A percentile compares a stretch with the other conserved stretches of the same genome.
phyloP scores from a whole-genome alignment of 2,113 vertebrate genomes.

The Ophiodon elongatus region DNA sequence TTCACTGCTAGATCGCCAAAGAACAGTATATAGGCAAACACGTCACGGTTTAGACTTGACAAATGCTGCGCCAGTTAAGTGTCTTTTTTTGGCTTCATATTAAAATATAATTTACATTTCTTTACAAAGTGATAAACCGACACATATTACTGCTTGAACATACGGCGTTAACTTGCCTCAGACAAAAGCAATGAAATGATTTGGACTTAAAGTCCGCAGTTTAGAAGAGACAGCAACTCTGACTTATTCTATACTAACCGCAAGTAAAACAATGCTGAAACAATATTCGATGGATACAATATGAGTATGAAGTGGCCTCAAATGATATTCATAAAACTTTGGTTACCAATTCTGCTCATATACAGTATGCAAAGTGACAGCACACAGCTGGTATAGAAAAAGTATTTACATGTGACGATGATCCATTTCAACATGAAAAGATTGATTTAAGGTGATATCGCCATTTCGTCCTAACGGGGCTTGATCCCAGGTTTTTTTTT shows the following conservation, averaged over 20 bases:
- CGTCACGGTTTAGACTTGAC: constrained; percentile 87
- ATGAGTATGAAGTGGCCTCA: constrained; percentile 66
- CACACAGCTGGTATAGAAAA: constrained; percentile 80
- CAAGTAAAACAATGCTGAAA: constrained; percentile 40
- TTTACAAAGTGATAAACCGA: constrained; percentile 85
- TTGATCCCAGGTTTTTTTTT: constrained; percentile 16
- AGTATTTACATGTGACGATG: constrained; percentile 75
- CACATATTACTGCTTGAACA: constrained; percentile 71
- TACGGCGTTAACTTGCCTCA: constrained; percentile 58
- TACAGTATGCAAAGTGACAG: constrained; percentile 81
- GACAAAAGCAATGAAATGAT: constrained; percentile 41
- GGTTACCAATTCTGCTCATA: constrained; percentile 84
- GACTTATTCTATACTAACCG: constrained; percentile 47
- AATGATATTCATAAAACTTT: constrained; percentile 83
- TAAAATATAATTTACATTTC: constrained; percentile 90
- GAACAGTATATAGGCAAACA: constrained; percentile 88
- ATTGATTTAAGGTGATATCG: constrained; percentile 48
- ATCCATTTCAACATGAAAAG: constrained; percentile 66
- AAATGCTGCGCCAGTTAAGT: constrained; percentile 84
- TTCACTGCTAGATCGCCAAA: constrained; percentile 84
- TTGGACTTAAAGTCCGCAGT: constrained; percentile 8
- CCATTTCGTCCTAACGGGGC: constrained; percentile 41
- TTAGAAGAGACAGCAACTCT: constrained; percentile 25
- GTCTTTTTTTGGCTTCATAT: constrained; percentile 85
- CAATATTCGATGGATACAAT: constrained; percentile 38